These are phyloP conservation scores for Bergia puertoricense DNA, from an alignment of 92 coral and sea anemone species.

Conservation along the genomic window DNA sequence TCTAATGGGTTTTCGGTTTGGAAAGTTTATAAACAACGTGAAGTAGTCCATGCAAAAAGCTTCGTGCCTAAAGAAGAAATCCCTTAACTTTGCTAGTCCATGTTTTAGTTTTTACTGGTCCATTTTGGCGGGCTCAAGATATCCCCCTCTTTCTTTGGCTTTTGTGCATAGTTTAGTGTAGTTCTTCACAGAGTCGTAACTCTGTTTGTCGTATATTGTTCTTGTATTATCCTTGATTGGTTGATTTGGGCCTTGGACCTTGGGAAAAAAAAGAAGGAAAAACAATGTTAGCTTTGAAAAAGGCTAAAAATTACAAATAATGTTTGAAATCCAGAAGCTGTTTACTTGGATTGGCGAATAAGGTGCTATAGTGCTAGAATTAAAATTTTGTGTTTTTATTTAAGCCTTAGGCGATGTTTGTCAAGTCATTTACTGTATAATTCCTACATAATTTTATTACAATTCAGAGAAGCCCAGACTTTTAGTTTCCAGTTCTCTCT, in stretches of 20 bases:
- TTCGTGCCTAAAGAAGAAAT: constrained; percentile 8
- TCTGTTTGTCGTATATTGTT: constrained; percentile 8
- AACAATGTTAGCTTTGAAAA: constrained; percentile 1
- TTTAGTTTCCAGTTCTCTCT: constrained; percentile 21
- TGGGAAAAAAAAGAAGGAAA: neutral
- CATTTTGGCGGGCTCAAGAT: constrained; percentile 9
- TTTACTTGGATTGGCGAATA: constrained; percentile 60
- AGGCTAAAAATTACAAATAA: constrained; percentile 5
- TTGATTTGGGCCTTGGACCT: constrained; percentile 36
- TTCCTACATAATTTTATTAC: constrained; percentile 55
- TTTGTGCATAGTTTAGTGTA: neutral
- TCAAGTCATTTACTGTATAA: constrained; percentile 46
- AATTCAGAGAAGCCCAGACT: constrained; percentile 26
- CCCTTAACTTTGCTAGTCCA: neutral
- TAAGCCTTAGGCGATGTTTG: constrained; percentile 46
- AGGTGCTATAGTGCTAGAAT: constrained; percentile 68
- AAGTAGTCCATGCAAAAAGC: constrained; percentile 18
- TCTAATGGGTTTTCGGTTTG: constrained; percentile 42
- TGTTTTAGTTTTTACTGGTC: neutral
- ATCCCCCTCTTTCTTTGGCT: neutral
- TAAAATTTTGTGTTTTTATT: constrained; percentile 64
- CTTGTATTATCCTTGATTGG: constrained; percentile 38
- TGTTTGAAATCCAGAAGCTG: constrained; percentile 24
- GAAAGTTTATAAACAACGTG: constrained; percentile 39
- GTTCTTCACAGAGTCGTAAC: neutral